phyloP scores from a whole-genome alignment of 2,797 vertebrate species.

The Oreonectes daqikongensis region DNA sequence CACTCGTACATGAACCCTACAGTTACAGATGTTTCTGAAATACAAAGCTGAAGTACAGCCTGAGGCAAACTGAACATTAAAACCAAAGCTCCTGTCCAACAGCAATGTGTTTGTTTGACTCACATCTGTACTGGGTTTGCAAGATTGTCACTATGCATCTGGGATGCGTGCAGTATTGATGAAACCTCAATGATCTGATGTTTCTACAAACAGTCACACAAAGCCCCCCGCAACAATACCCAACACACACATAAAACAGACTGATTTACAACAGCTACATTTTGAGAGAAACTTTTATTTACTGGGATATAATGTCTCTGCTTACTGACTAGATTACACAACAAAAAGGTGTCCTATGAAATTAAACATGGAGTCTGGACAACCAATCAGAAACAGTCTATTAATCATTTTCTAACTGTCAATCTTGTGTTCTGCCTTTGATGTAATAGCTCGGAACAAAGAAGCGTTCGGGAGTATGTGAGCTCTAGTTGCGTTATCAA shows the following conservation, averaged over 20 bases:
- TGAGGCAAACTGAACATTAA: slow-evolving; percentile 25
- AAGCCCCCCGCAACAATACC: not conserved
- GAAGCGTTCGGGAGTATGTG: not conserved
- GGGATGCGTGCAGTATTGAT: slow-evolving; percentile 42
- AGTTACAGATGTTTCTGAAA: slow-evolving; percentile 19
- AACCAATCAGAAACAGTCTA: not conserved
- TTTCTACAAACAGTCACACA: slow-evolving; percentile 7
- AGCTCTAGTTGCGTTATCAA: not conserved
- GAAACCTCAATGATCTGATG: slow-evolving; percentile 27
- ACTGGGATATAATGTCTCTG: too few relatives aligned
- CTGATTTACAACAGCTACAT: slow-evolving; percentile 11
- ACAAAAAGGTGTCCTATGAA: not conserved
- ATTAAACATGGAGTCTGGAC: not conserved
- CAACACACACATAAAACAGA: slow-evolving; percentile 31
- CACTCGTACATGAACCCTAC: slow-evolving; percentile 3
- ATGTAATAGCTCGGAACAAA: not conserved
- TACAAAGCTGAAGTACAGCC: slow-evolving; percentile 7
- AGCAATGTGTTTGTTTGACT: not conserved
- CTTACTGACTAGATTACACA: not conserved
- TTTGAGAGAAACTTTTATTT: slow-evolving; percentile 23
- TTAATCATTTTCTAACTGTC: not conserved
- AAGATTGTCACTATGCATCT: not conserved
- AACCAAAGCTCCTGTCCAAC: slow-evolving; percentile 11
- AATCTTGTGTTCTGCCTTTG: not conserved
- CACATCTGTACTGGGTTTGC: not conserved